Conservation (phyloP, 2,797 vertebrate genomes). For the Aplochiton taeniatus region DNA sequence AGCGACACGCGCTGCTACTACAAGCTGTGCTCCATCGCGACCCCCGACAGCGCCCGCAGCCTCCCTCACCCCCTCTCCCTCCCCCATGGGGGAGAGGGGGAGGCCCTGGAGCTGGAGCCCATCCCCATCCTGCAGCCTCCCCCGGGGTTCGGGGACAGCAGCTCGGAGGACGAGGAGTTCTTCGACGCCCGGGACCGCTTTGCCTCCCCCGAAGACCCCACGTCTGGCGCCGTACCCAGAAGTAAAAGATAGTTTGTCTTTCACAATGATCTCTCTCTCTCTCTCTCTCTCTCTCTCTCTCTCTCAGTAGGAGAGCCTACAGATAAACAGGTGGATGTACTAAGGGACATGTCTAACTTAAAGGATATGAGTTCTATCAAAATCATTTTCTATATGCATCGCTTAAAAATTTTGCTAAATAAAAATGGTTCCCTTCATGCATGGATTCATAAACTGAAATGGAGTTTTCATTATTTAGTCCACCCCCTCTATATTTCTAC, state of each 20-base stretch:
- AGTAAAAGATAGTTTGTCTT: conserved; percentile 50
- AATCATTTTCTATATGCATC: no score
- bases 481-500: no score
- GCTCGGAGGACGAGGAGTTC: conserved; percentile 92
- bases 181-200: conserved; percentile 90
- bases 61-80: conserved; percentile 30
- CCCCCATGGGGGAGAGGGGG: not conserved
- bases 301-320: no score
- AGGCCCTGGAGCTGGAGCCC: conserved; percentile 14
- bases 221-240: conserved; percentile 64
- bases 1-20: conserved; percentile 78
- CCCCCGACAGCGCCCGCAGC: conserved; percentile 78
- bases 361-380: no score
- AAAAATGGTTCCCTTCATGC: no score
- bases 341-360: no score
- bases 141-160: conserved; percentile 88
- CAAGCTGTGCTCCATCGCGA: conserved; percentile 83
- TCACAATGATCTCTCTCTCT: not conserved
- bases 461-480: no score
- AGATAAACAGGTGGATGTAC: no score
- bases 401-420: no score
- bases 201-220: conserved; percentile 72
- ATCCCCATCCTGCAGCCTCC: conserved; percentile 79
- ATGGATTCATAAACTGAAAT: no score
- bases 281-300: no score